These are phyloP conservation scores for Smittia sp. DNA, from an alignment of 2,888 invertebrate genomes.

Conservation along the genomic window DNA sequence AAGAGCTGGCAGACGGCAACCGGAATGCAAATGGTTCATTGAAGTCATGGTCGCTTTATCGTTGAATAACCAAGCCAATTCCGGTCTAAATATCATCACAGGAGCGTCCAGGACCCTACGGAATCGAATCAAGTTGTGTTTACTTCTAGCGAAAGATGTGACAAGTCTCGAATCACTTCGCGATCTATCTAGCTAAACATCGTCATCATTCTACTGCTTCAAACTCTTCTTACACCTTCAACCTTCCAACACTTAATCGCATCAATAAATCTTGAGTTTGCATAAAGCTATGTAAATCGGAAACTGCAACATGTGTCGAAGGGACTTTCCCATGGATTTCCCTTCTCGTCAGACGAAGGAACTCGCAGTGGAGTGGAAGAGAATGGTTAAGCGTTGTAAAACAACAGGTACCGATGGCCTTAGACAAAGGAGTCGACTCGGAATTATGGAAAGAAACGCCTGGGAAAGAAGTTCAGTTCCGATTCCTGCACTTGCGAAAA, in stretches of 20 bases:
- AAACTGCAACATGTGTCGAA: conserved; percentile 32
- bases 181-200: too few relatives aligned
- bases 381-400: conserved; percentile 36
- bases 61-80: too few relatives aligned
- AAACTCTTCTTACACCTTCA: too few relatives aligned
- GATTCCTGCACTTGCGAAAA: conserved; percentile 16
- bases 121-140: too few relatives aligned
- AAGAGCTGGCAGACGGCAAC: too few relatives aligned
- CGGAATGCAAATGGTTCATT: too few relatives aligned
- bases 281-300: conserved; percentile 23
- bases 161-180: too few relatives aligned
- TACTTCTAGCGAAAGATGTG: background rate
- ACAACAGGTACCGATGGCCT: conserved; percentile 38
- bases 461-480: conserved; percentile 41
- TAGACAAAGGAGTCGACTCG: conserved; percentile 5
- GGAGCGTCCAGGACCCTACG: too few relatives aligned
- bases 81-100: too few relatives aligned
- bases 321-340: conserved; percentile 16
- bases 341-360: background rate
- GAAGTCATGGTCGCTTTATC: too few relatives aligned
- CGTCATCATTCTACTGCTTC: too few relatives aligned
- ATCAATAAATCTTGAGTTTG: conserved; percentile 23
- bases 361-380: conserved; percentile 7
- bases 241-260: too few relatives aligned
- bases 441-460: conserved; percentile 40